Base-by-base conservation (phyloP, 2,113 vertebrate species). In the Elaphurus davidianus region DNA sequence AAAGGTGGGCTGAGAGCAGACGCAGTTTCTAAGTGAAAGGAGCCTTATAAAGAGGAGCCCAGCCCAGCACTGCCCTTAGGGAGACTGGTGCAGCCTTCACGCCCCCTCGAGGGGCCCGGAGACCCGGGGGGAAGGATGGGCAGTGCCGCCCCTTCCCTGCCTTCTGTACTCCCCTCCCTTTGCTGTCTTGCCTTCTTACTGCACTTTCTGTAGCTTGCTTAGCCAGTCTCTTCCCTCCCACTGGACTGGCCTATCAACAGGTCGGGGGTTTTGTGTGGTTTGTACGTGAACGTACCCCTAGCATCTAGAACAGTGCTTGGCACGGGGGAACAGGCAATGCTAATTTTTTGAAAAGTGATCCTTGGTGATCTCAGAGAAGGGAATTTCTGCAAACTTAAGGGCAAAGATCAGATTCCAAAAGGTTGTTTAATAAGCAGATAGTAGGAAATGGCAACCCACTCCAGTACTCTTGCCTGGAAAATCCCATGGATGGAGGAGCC, bases 401-500 rank as follows among this genome's bases (percentile, higher is more conserved):
- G 47, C 81, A 79, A 57, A 90, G 81, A 76, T 95, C 57, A 87
- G 21, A 76, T 97, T 85, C 64, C 52, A 67, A 52, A 96, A 92
- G 40, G 64, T 86, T 94, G 30, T 25, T 33, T 12, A 64, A 3
- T 90, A 90, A 90, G 57, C 83, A 43, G 45, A 28, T n/a, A n/a
- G 50, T 62, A 50, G 47, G 47, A 50, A 50, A 13, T 50, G 47
- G 47, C 47, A 50, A 50, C 47, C 47, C 47, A 50, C 47, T 13
- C 12, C 47, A 50, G 47, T 50, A 50, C 47, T 50, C 47, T 50
- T 13, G 47, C 47, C 47, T 50, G 47, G 47, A 50, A 50, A 50
- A 50, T 50, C 47, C 12, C 47, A 50, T 12, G 12, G 47, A 50
- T 13, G 47, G 47, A 50, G 47, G 47, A 50, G 47, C 47, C 47